Base-by-base conservation (phyloP, 1,140 invertebrate species). In the Polyergus mexicanus region DNA sequence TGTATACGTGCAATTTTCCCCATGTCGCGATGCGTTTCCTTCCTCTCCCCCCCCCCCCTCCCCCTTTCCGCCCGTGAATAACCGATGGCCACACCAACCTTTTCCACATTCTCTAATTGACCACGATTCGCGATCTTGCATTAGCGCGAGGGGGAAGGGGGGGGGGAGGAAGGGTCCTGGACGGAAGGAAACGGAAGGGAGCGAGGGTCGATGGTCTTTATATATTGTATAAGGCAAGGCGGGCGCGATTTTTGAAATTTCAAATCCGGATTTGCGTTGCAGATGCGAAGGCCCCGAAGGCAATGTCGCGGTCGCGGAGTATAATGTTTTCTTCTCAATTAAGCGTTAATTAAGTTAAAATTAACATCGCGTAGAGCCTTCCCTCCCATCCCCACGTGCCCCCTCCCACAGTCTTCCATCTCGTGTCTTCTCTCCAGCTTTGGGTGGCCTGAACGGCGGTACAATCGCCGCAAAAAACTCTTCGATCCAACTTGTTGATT, bases 291-390 rank as follows among this genome's bases (percentile, higher is more conserved):
- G 91, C 85, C 90, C 89, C 83, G 88, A n/a, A n/a, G 92, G 92
- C 94, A 94, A 92, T 95, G 93, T 94, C 92, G 94, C 92, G 94
- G 91, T 92, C 92, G 90, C 92, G 91, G 91, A 93, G 94, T 94
- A 95, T 95, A 95, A 95, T 95, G 95, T 95, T 95, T 95, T 94
- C 89, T 94, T 95, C 95, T 95, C 94, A 95, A 95, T 95, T 95
- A 95, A 95, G 95, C 94, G 94, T 95, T 95, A 95, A 95, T 95
- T 95, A 95, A 95, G 95, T 95, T 95, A 95, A 95, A 95, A 95
- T 95, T 95, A 95, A 94, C 95, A 95, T 95, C 94, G 93, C 94
- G 93, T 93, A 94, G 90, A 94, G 92, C 93, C 92, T 91, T 93
- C 94, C 93, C 92, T 91, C 93, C 91, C 86, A 76, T 88, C 90